phyloP scores from a whole-genome alignment of 64 coral and sea anemone species.

The Montipora cactus region DNA sequence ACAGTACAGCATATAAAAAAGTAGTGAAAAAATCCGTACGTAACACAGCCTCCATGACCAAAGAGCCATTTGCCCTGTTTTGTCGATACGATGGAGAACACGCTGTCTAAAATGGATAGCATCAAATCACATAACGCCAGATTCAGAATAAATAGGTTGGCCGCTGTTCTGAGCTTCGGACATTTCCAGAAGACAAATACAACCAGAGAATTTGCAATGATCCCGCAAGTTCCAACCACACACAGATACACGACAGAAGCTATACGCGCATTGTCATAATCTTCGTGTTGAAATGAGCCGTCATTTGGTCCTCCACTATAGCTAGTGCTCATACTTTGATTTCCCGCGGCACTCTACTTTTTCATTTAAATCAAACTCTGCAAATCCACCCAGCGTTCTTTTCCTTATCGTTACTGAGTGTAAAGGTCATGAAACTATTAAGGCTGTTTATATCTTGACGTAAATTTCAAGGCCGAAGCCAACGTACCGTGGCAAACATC shows the following conservation, averaged over 20 bases:
- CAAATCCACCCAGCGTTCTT: background rate
- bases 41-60: constrained; percentile 69
- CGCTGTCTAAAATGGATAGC: constrained; percentile 75
- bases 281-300: constrained; percentile 31
- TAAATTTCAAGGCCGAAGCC: background rate
- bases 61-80: constrained; percentile 76
- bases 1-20: constrained; percentile 91
- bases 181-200: constrained; percentile 84
- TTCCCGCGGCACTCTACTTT: background rate
- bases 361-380: constrained; percentile 6
- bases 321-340: constrained; percentile 7
- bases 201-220: constrained; percentile 80
- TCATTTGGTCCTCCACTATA: background rate
- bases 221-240: constrained; percentile 65
- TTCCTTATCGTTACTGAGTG: background rate
- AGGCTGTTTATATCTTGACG: background rate
- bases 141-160: constrained; percentile 98
- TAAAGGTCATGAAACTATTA: background rate
- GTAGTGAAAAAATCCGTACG: constrained; percentile 90
- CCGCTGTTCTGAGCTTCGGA: constrained; percentile 81
- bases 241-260: constrained; percentile 77
- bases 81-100: constrained; percentile 75
- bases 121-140: constrained; percentile 90
- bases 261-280: constrained; percentile 41
- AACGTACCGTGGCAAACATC: background rate